Conservation (phyloP, 2,888 invertebrate genomes). For the Heliconius ethilla region DNA sequence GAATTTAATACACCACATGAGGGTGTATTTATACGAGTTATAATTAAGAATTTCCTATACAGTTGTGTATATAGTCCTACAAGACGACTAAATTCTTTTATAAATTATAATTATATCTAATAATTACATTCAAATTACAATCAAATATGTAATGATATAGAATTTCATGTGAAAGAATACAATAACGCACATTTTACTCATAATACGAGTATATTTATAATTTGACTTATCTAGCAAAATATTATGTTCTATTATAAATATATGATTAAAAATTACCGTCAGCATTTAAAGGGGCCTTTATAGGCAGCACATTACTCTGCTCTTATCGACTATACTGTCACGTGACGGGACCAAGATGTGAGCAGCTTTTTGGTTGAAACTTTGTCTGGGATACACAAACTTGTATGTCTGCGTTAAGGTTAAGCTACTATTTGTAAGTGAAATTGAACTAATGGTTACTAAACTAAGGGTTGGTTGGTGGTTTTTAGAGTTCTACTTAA, state of each 20-base stretch:
- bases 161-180: not conserved
- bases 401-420: not conserved
- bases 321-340: not conserved
- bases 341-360: not conserved
- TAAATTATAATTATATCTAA: too few relatives aligned
- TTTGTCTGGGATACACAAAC: not conserved
- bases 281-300: not conserved
- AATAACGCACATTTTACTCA: not conserved
- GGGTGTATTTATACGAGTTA: too few relatives aligned
- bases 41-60: too few relatives aligned
- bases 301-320: not conserved
- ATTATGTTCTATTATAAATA: not conserved
- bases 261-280: not conserved
- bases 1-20: too few relatives aligned
- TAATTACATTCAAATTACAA: too few relatives aligned
- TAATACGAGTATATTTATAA: not conserved
- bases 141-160: too few relatives aligned
- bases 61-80: too few relatives aligned
- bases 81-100: too few relatives aligned
- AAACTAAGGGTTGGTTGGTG: too few relatives aligned
- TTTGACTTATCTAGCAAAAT: not conserved
- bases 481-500: too few relatives aligned
- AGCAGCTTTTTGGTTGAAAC: not conserved
- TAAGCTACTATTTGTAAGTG: too few relatives aligned
- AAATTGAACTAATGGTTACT: too few relatives aligned